Evolutionary conservation across 2,888 invertebrate species (phyloP).

Genomic region (Macaria notata): DNA sequence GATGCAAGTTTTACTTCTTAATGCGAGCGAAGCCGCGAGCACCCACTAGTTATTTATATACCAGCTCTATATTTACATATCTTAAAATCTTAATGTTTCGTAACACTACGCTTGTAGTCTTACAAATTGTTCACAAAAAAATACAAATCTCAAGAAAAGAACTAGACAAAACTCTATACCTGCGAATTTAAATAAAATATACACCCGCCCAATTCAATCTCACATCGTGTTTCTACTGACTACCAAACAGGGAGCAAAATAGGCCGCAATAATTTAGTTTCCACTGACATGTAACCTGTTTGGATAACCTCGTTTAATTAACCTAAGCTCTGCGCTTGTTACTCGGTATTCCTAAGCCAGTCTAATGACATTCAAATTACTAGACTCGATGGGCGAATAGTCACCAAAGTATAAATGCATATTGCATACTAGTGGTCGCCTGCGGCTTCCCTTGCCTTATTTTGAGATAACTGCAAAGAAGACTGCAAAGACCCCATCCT

Average conservation of each 20-base stretch:
- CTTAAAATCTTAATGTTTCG: too few species aligned
- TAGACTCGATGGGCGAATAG: too few species aligned
- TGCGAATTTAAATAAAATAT: conserved; percentile 7
- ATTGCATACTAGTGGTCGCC: too few species aligned
- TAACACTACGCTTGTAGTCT: too few species aligned
- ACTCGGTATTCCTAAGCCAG: conserved; percentile 14
- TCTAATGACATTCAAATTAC: conserved; percentile 17
- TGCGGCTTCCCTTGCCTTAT: too few species aligned
- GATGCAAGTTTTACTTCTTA: too few species aligned
- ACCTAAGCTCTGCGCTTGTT: conserved; percentile 28
- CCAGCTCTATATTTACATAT: too few species aligned
- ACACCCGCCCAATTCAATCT: conserved; percentile 6
- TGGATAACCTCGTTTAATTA: conserved; percentile 33
- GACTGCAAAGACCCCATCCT: too few species aligned
- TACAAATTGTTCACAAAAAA: background rate
- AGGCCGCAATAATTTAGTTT: conserved; percentile 30
- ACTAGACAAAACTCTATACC: conserved; percentile 2
- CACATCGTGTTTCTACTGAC: conserved; percentile 4
- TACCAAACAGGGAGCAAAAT: conserved; percentile 24
- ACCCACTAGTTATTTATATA: too few species aligned
- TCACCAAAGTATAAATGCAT: too few species aligned
- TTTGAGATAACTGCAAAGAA: too few species aligned
- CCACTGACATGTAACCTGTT: conserved; percentile 30
- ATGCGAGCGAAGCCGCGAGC: too few species aligned
- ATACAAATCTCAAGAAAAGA: background rate